phyloP scores from a whole-genome alignment of 2,113 vertebrate species.

The Brachypodius melanocephalos region DNA sequence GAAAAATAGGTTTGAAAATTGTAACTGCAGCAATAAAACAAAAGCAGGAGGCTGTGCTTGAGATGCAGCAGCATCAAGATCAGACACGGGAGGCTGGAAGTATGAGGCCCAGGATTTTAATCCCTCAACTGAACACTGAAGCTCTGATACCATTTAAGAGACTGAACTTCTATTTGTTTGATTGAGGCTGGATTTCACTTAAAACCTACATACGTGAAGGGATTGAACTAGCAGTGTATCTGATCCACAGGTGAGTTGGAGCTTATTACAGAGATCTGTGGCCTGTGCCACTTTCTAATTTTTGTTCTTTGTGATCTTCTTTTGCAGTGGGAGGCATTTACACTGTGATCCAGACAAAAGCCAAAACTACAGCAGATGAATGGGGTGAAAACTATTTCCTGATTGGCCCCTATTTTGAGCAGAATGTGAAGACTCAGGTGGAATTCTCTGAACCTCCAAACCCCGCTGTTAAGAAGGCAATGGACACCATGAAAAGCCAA shows the following conservation, averaged over 20 bases:
- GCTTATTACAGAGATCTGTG: background rate
- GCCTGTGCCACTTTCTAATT: background rate
- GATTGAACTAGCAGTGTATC: background rate
- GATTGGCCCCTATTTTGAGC: conserved; percentile 92
- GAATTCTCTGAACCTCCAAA: conserved; percentile 85
- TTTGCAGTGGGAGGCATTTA: conserved; percentile 93
- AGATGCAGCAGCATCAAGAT: background rate
- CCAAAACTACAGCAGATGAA: conserved; percentile 89
- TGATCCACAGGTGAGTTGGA: background rate
- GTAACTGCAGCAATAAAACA: background rate
- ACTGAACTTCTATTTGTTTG: background rate
- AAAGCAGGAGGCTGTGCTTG: background rate
- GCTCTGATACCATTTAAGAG: background rate
- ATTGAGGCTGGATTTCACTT: background rate
- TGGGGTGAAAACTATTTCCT: conserved; percentile 97
- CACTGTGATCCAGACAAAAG: conserved; percentile 98
- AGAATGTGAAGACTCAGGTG: conserved; percentile 94
- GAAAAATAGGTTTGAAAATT: background rate
- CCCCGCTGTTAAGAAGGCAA: conserved; percentile 77
- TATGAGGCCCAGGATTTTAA: background rate
- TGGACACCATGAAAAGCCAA: conserved; percentile 82
- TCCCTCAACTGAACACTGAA: background rate
- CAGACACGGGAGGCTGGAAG: background rate
- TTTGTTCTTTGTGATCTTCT: background rate
- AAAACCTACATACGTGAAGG: background rate